Percentiles rank a stretch among this genome's conserved stretches.
phyloP scores from a whole-genome alignment of 2,888 invertebrate species.

The Erannis defoliaria region DNA sequence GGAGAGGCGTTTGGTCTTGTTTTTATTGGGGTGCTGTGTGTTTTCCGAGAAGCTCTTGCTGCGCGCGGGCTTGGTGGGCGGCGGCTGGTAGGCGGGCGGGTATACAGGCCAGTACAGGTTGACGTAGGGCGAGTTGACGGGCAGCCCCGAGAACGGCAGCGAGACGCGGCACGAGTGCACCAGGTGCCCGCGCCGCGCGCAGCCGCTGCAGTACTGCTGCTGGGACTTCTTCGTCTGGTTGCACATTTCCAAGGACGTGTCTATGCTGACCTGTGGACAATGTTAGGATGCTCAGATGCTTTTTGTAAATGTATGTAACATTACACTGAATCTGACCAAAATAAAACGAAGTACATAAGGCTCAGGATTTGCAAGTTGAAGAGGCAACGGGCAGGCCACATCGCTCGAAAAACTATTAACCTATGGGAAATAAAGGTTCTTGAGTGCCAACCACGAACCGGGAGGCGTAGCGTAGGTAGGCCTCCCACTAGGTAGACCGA shows the following conservation, averaged over 20 bases:
- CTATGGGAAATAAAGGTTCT: too few relatives aligned
- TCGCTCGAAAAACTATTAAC: too few relatives aligned
- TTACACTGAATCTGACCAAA: too few relatives aligned
- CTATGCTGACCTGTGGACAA: constrained; percentile 76
- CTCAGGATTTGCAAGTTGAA: too few relatives aligned
- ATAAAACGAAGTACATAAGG: too few relatives aligned
- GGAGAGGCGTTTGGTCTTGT: constrained; percentile 71
- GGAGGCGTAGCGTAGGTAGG: too few relatives aligned
- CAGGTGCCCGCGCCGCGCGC: constrained; percentile 84
- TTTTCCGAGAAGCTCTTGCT: constrained; percentile 50
- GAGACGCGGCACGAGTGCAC: constrained; percentile 72
- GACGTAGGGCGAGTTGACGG: constrained; percentile 75
- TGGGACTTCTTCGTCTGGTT: constrained; percentile 62
- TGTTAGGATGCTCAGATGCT: neutral
- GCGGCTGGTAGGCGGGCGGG: constrained; percentile 39
- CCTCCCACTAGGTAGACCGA: too few relatives aligned
- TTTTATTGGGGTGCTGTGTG: constrained; percentile 40
- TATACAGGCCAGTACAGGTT: constrained; percentile 65
- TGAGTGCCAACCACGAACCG: too few relatives aligned
- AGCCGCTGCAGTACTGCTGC: constrained; percentile 85
- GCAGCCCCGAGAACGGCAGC: constrained; percentile 73
- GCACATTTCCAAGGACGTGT: constrained; percentile 67
- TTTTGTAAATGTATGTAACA: too few relatives aligned
- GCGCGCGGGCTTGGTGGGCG: constrained; percentile 29
- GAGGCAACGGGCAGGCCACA: too few relatives aligned